Evolutionary conservation across 1,140 invertebrate genomes (phyloP).

Genomic region (Ganaspis sp.): DNA sequence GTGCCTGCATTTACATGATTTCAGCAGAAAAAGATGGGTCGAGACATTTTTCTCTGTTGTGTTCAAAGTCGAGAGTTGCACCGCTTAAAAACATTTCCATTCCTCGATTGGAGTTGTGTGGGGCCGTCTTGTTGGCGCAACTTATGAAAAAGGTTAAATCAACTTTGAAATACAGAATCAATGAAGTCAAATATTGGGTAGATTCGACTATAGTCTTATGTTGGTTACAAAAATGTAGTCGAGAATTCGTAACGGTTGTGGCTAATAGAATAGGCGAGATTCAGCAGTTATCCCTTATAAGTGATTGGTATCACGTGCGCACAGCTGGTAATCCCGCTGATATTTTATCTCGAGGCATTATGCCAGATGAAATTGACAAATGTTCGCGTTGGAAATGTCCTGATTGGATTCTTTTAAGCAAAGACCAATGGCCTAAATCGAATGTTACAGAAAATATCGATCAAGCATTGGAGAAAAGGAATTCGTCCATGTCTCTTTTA

Average conservation of each 20-base stretch:
- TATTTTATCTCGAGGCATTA: conserved; percentile 65
- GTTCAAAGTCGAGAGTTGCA: conserved; percentile 48
- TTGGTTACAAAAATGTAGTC: conserved; percentile 26
- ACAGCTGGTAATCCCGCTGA: conserved; percentile 67
- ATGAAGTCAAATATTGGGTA: conserved; percentile 32
- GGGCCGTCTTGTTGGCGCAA: conserved; percentile 40
- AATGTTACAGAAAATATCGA: background rate
- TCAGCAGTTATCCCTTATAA: conserved; percentile 50
- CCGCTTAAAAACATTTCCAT: conserved; percentile 57
- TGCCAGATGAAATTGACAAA: conserved; percentile 49
- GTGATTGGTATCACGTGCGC: conserved; percentile 60
- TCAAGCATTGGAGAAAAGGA: background rate
- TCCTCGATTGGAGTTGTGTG: conserved; percentile 47
- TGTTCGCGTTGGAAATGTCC: conserved; percentile 66
- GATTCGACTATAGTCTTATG: conserved; percentile 40
- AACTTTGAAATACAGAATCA: background rate
- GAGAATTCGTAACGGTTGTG: conserved; percentile 37
- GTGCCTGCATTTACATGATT: conserved; percentile 34
- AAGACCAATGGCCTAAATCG: background rate
- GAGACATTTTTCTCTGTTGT: background rate
- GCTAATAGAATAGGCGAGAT: conserved; percentile 43
- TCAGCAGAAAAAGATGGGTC: conserved; percentile 36
- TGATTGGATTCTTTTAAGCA: conserved; percentile 26
- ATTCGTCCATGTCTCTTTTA: background rate
- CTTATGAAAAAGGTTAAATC: background rate